These are phyloP conservation scores for Bombycilla garrulus DNA, from an alignment of 2,113 vertebrate species.

Conservation along the genomic window DNA sequence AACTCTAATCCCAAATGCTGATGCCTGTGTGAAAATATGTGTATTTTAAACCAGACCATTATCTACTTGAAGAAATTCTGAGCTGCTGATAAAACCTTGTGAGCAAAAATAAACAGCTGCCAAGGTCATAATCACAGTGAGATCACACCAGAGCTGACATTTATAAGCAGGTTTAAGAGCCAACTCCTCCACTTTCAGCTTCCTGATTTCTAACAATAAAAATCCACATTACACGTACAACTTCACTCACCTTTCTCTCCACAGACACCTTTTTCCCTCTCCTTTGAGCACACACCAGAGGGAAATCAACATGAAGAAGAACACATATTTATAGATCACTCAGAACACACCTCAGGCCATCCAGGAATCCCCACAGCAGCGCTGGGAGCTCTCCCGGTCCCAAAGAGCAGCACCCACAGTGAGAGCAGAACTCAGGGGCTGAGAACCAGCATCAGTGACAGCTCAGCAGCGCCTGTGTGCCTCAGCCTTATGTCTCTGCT, in stretches of 20 bases:
- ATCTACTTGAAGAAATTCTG: neutral
- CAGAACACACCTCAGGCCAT: neutral
- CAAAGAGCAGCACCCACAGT: neutral
- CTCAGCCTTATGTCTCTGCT: fast-evolving
- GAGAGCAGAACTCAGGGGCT: neutral
- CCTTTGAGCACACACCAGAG: neutral
- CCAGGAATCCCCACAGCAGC: neutral
- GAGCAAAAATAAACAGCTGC: neutral
- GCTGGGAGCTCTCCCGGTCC: neutral
- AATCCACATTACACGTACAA: neutral
- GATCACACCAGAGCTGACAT: neutral
- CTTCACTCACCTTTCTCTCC: neutral
- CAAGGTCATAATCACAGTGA: neutral
- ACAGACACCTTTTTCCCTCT: neutral
- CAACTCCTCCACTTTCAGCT: neutral
- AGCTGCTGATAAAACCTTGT: neutral
- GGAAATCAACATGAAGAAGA: neutral
- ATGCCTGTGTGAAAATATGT: neutral
- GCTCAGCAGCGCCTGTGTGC: neutral
- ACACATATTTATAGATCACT: neutral
- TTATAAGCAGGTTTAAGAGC: neutral
- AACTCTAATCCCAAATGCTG: neutral
- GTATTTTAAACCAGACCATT: neutral
- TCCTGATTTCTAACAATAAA: neutral
- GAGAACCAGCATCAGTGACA: fast-evolving